Evolutionary conservation across 2,888 invertebrate species (phyloP).

Genomic region (Diploptera punctata): DNA sequence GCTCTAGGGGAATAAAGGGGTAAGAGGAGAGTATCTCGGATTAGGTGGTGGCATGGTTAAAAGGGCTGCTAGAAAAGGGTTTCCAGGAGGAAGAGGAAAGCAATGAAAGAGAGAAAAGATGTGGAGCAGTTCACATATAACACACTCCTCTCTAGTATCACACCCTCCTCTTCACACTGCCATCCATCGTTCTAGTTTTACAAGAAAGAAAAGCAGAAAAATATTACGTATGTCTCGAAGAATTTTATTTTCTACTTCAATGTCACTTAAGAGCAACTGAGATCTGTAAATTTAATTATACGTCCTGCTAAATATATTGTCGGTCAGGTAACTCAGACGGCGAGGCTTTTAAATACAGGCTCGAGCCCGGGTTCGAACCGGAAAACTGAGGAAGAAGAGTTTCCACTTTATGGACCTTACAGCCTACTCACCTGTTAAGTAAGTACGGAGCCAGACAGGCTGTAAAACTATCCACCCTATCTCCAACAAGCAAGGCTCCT

Average conservation of each 20-base stretch:
- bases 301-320: too few relatives aligned
- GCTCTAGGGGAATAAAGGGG: not conserved
- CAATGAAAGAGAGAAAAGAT: not conserved
- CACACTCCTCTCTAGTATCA: not conserved
- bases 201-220: not conserved
- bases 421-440: too few relatives aligned
- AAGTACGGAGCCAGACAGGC: too few relatives aligned
- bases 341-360: too few relatives aligned
- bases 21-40: conserved; percentile 13
- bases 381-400: too few relatives aligned
- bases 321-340: too few relatives aligned
- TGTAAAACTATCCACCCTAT: too few relatives aligned
- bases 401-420: too few relatives aligned
- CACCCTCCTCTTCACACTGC: not conserved
- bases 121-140: not conserved
- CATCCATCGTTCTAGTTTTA: conserved; percentile 5
- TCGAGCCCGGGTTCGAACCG: too few relatives aligned
- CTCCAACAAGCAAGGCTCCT: too few relatives aligned
- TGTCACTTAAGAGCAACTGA: too few relatives aligned
- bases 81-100: not conserved
- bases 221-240: not conserved
- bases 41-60: conserved; percentile 25
- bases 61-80: conserved; percentile 9
- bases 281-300: too few relatives aligned
- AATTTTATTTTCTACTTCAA: not conserved